These are phyloP conservation scores for Andinoacara biseriatus DNA, from an alignment of 2,113 vertebrate genomes.

Conservation along the genomic window DNA sequence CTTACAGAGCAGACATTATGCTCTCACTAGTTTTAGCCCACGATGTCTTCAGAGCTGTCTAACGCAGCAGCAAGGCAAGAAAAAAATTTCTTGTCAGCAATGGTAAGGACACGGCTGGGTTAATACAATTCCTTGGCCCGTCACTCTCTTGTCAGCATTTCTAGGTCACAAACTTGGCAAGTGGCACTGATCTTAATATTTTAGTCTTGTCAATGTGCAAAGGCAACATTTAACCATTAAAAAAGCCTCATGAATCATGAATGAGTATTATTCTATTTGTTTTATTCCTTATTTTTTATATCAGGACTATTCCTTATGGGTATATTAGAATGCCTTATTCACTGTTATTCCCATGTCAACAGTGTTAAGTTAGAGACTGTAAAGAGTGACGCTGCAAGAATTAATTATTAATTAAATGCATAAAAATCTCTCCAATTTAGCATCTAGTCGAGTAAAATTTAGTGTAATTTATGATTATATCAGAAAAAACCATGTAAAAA, in stretches of 20 bases:
- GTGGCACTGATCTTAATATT: conserved; percentile 36
- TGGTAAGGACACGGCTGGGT: conserved; percentile 32
- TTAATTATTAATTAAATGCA: background rate
- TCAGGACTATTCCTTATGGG: background rate
- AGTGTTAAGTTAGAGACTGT: background rate
- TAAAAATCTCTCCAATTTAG: background rate
- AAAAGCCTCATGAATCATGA: background rate
- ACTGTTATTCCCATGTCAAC: conserved; percentile 14
- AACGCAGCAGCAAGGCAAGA: conserved; percentile 9
- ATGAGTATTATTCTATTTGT: no score
- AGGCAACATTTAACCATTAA: conserved; percentile 36
- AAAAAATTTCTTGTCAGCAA: conserved; percentile 48
- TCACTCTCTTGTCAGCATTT: conserved; percentile 55
- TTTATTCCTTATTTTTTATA: background rate
- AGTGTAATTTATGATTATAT: background rate
- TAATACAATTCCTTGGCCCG: conserved; percentile 50
- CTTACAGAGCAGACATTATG: conserved; percentile 27
- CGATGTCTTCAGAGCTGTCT: conserved; percentile 30
- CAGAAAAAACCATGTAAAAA: background rate
- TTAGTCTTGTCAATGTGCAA: conserved; percentile 34
- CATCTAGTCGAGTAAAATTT: background rate
- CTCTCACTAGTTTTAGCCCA: background rate
- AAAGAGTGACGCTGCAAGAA: background rate
- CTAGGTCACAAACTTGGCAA: conserved; percentile 38
- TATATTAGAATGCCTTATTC: background rate